Base-by-base conservation (phyloP, 2,113 vertebrate species). In the Lagopus leucura region DNA sequence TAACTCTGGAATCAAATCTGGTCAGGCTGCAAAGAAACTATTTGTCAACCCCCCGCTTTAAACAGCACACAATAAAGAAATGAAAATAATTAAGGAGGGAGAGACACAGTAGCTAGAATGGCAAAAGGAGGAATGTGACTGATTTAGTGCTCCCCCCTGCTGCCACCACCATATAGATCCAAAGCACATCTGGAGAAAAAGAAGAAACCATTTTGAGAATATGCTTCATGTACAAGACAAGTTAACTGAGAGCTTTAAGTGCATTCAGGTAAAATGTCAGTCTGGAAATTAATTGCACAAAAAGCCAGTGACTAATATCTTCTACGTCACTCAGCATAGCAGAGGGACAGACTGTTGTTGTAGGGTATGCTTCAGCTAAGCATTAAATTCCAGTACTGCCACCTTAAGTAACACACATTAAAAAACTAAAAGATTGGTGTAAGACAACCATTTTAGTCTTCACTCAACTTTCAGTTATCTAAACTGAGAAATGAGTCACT, bases 81-180 rank as follows among this genome's bases (percentile, higher is more conserved):
- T 10, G 1, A 30, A 50, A 89, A n/a, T 6, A 55, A 78, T 34
- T 7, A 77, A 3, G 0, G 3, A 82, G 48, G 36, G 3, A 84
- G n/a, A 36, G 67, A 79, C 11, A 50, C 2, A 54, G 71, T 13
- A 77, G 36, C 13, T 89, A 63, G 36, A 87, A 72, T 6, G 8
- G 43, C 40, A 72, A 63, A 30, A 86, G 14, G n/a, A 63, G 74
- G 6, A 25, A n/a, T 0, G 2, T 52, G 50, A 52, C 15, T 38
- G 19, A 40, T 22, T 30, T 58, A 82, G 22, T 4, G 24, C 5
- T 47, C 16, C 27, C 15, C 21, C 7, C 22, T 21, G 28, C 55
- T 32, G 30, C 27, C 20, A 28, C 1, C 12, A 10, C 13, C 18
- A 0, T 7, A 67, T 15, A 61, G 0, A 0, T 32, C 40, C 77